Evolutionary conservation across 2,888 invertebrate species (phyloP).

Genomic region (Nymphalis c-album): DNA sequence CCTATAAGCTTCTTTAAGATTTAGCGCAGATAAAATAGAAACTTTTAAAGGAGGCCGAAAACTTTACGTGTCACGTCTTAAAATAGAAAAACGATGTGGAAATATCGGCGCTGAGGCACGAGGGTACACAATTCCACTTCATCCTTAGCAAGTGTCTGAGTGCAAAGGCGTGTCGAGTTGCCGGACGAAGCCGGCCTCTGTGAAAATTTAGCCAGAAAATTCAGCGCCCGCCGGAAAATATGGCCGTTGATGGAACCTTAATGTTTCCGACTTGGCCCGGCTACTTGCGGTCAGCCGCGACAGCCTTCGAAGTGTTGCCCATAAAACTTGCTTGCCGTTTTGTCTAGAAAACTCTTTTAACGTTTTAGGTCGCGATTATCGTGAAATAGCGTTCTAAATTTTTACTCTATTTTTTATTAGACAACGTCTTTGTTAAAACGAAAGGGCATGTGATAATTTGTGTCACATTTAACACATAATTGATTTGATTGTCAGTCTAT

Average conservation of each 20-base stretch:
- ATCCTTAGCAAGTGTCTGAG: conserved; percentile 69
- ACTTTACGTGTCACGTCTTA: conserved; percentile 33
- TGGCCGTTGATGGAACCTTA: conserved; percentile 78
- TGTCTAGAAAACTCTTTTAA: conserved; percentile 33
- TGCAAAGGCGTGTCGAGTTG: conserved; percentile 78
- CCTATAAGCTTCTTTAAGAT: neutral
- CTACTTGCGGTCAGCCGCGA: conserved; percentile 68
- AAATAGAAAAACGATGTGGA: conserved; percentile 53
- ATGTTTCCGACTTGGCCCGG: conserved; percentile 75
- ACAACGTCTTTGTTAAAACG: neutral
- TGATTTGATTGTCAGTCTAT: too few species aligned
- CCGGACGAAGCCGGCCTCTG: conserved; percentile 65
- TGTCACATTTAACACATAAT: too few species aligned
- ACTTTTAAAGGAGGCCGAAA: conserved; percentile 17
- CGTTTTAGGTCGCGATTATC: conserved; percentile 23
- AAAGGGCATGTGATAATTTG: too few species aligned
- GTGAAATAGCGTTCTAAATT: neutral
- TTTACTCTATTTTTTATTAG: neutral
- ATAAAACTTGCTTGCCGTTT: conserved; percentile 48
- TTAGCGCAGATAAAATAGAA: conserved; percentile 3
- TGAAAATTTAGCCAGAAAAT: conserved; percentile 55
- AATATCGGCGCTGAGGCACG: conserved; percentile 63
- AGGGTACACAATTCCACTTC: conserved; percentile 70
- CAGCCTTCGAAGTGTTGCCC: conserved; percentile 59
- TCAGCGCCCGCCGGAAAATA: conserved; percentile 72